Conservation (phyloP, 2,113 vertebrate species). For the Budorcas taxicolor region DNA sequence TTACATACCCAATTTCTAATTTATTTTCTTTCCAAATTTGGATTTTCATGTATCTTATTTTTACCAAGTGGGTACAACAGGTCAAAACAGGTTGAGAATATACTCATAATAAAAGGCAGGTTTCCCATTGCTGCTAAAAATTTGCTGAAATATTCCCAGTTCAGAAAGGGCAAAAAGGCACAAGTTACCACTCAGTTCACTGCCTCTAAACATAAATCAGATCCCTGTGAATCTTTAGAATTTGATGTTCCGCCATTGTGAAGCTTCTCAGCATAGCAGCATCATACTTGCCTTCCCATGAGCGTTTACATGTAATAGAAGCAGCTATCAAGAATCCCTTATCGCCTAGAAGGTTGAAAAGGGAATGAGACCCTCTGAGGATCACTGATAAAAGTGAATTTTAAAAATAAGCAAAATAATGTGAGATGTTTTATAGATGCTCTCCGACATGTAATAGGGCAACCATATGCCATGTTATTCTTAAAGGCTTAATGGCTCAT, state of each 20-base stretch:
- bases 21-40: neutral
- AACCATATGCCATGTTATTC: conserved; percentile 29
- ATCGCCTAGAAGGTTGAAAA: neutral
- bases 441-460: conserved; percentile 13
- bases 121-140: neutral
- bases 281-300: neutral
- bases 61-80: neutral
- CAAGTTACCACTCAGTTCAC: neutral
- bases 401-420: conserved; percentile 10
- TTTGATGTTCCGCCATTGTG: neutral
- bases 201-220: neutral
- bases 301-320: neutral
- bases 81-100: neutral
- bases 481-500: conserved; percentile 38
- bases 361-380: neutral
- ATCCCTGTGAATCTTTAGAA: neutral
- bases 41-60: neutral
- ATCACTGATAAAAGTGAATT: conserved; percentile 4
- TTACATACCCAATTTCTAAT: neutral
- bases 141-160: neutral
- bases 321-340: neutral
- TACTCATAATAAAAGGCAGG: neutral
- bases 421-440: conserved; percentile 33
- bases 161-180: neutral
- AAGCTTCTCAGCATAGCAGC: neutral